Base-by-base conservation (phyloP, 2,888 invertebrate genomes). In the Cryptus armator region DNA sequence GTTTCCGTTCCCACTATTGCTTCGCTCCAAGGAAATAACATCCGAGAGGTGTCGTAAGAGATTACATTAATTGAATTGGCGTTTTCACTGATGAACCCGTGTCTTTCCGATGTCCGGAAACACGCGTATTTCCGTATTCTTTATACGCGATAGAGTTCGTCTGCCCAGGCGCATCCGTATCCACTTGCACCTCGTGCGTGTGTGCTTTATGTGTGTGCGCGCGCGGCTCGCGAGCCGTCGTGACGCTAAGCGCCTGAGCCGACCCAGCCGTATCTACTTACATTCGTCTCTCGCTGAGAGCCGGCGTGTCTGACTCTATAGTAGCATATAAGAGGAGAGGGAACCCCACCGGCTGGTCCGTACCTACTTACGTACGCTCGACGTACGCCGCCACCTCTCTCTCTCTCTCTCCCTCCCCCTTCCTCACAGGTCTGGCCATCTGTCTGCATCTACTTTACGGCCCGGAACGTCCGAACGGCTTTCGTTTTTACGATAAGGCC, bases 51-150 rank as follows among this genome's bases (percentile, higher is more conserved):
- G 76, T 77, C 77, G 76, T 59, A 14, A 72, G 72, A 70, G 81
- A 84, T 81, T 84, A 70, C 84, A 43, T 78, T 84, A 81, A 84
- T 81, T 81, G 67, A 77, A 84, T 84, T 81, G 81, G 81, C 64
- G 62, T 68, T 67, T 37, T 24, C 71, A 56, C 59, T 48, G 76
- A 77, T 62, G 84, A 81, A 84, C 59, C 77, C 76, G 79, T 14
- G 29, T 19, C 53, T 16, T 9, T 19, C 2, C 19, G 51, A 67
- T 53, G 67, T 68, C 44, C 77, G 67, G 75, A 75, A 37, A 81
- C 19, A 67, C 80, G 64, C 71, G 79, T 43, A 24, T 70, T 72
- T 72, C 48, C 77, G 71, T 32, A 56, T 43, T 66, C 66, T 32
- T n/a, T 29, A 12, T 24, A 24, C 32, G 66, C 80, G 76, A 53